Evolutionary conservation across 2,888 invertebrate genomes (phyloP).

Genomic region (Andrena praecox): DNA sequence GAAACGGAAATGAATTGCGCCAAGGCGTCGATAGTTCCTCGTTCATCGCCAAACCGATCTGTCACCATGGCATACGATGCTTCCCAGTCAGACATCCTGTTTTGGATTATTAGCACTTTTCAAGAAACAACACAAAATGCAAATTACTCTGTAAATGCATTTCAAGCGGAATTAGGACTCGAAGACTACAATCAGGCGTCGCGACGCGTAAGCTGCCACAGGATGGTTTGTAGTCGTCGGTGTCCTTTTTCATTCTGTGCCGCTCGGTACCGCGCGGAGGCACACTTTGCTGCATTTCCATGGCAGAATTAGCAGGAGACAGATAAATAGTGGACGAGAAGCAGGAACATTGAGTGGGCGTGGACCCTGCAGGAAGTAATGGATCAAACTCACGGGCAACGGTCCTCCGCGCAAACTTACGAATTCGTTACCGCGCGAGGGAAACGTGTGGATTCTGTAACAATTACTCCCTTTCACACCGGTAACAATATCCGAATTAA

Average conservation of each 20-base stretch:
- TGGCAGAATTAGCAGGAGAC: conserved; percentile 79
- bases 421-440: conserved; percentile 66
- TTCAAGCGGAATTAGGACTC: neutral
- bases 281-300: conserved; percentile 72
- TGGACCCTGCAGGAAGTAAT: conserved; percentile 82
- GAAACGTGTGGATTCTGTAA: conserved; percentile 59
- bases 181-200: neutral
- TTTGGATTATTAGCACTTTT: neutral
- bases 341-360: conserved; percentile 82
- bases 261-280: conserved; percentile 43
- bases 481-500: conserved; percentile 58
- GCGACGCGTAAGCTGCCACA: conserved; percentile 8
- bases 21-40: conserved; percentile 3
- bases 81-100: neutral
- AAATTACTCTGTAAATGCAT: neutral
- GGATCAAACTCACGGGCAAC: conserved; percentile 80
- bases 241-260: conserved; percentile 48
- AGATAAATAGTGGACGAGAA: conserved; percentile 80
- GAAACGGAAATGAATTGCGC: conserved; percentile 27
- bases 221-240: conserved; percentile 5
- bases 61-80: neutral
- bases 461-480: conserved; percentile 59
- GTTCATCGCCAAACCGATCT: conserved; percentile 1
- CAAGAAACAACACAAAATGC: neutral
- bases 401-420: conserved; percentile 66